These are phyloP conservation scores for Leucosticte australis DNA, from an alignment of 2,113 vertebrate genomes.

Conservation along the genomic window DNA sequence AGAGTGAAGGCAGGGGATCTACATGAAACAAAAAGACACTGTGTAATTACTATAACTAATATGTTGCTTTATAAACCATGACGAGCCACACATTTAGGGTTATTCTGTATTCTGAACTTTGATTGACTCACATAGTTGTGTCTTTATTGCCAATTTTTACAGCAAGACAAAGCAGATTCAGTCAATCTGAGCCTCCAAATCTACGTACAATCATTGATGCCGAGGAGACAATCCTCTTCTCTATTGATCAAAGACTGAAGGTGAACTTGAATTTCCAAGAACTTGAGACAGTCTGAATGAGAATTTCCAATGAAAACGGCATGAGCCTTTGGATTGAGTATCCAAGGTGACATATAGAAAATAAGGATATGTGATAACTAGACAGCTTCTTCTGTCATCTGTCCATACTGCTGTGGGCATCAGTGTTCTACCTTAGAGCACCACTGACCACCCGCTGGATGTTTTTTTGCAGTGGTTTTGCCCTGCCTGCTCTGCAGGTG, in stretches of 20 bases:
- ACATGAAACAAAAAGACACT: not conserved
- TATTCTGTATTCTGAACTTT: not conserved
- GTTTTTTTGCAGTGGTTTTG: not conserved
- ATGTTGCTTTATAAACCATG: not conserved
- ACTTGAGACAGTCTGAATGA: not conserved
- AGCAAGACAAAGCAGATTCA: not conserved
- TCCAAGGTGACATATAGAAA: not conserved
- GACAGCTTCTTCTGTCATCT: not conserved
- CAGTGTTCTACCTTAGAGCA: not conserved
- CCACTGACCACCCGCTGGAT: not conserved
- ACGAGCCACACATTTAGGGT: not conserved
- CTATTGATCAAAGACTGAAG: not conserved
- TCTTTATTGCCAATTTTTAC: not conserved
- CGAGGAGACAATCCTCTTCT: not conserved
- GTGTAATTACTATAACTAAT: not conserved
- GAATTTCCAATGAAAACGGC: not conserved
- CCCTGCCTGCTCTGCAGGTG: not conserved
- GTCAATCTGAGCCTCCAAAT: not conserved
- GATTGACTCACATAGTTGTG: not conserved
- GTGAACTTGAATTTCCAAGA: not conserved
- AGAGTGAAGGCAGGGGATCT: not conserved
- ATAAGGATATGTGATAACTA: not conserved
- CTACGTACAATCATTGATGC: fast-evolving
- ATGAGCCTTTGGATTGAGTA: not conserved
- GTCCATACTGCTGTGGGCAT: not conserved